Percentiles rank a stretch among this genome's conserved stretches.
Conservation (phyloP, 2,113 vertebrate genomes). For the Gila orcuttii region DNA sequence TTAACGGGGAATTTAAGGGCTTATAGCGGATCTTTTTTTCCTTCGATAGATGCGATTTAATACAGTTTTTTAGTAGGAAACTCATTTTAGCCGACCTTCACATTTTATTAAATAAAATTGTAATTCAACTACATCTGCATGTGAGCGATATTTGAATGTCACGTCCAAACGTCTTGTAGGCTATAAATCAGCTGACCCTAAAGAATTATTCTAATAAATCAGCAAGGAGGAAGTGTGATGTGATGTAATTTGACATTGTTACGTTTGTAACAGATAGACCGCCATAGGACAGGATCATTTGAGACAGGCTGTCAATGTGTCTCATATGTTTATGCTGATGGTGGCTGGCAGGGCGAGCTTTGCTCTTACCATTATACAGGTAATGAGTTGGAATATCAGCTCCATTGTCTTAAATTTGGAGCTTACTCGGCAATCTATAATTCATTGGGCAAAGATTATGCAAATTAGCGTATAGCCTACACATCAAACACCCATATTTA, state of each 20-base stretch:
- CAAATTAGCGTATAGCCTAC: neutral
- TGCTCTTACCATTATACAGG: conserved; percentile 18
- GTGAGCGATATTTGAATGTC: conserved; percentile 22
- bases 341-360: conserved; percentile 37
- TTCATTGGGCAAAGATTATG: neutral
- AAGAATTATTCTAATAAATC: conserved; percentile 31
- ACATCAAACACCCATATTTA: neutral
- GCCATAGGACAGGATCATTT: conserved; percentile 51
- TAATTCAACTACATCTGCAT: conserved; percentile 30
- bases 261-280: conserved; percentile 54
- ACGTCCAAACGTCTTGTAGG: neutral
- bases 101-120: neutral
- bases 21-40: neutral
- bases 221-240: conserved; percentile 45
- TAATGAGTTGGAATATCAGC: conserved; percentile 21
- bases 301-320: conserved; percentile 62
- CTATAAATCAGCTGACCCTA: conserved; percentile 13
- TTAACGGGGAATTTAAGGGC: too few species aligned
- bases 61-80: neutral
- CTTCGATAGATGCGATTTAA: neutral
- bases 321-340: conserved; percentile 58
- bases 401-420: neutral
- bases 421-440: neutral
- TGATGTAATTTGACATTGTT: conserved; percentile 57
- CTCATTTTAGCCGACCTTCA: neutral